Conservation (phyloP, 2,797 vertebrate species). For the Chiroxiphia lanceolata region DNA sequence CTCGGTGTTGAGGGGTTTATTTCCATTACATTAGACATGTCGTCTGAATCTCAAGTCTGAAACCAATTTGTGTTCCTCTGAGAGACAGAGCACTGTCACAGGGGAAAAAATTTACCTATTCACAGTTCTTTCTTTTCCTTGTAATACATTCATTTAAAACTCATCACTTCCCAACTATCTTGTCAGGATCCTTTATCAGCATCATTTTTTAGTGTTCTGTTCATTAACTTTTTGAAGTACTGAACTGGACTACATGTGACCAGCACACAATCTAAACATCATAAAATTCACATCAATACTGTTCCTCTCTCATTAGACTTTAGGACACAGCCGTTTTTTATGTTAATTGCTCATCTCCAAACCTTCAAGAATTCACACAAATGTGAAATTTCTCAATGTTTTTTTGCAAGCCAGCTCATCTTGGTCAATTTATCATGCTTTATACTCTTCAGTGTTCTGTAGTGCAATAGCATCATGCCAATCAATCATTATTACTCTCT, state of each 20-base stretch:
- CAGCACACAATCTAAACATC: constrained; percentile 3
- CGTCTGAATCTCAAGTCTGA: constrained; percentile 23
- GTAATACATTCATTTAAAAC: constrained; percentile 25
- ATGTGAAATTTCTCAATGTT: not conserved
- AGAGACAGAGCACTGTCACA: not conserved
- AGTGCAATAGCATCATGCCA: not conserved
- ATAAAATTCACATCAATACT: constrained; percentile 12
- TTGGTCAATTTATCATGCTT: constrained; percentile 11
- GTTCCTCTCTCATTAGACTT: not conserved
- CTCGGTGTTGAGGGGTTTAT: constrained; percentile 7
- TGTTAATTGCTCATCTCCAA: not conserved
- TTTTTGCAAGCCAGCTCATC: constrained; percentile 1
- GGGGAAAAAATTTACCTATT: not conserved
- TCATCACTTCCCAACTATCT: not conserved
- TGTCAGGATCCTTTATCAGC: constrained; percentile 8
- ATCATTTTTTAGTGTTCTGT: constrained; percentile 5
- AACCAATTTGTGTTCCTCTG: constrained; percentile 24
- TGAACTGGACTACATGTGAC: not conserved
- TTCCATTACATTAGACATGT: constrained; percentile 37
- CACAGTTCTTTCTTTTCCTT: not conserved
- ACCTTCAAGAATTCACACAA: not conserved
- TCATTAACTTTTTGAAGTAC: constrained; percentile 12
- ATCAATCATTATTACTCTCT: constrained; percentile 39
- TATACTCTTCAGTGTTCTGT: not conserved
- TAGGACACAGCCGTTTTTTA: not conserved